Base-by-base conservation (phyloP, 2,888 invertebrate genomes). In the Oscheius sp. region DNA sequence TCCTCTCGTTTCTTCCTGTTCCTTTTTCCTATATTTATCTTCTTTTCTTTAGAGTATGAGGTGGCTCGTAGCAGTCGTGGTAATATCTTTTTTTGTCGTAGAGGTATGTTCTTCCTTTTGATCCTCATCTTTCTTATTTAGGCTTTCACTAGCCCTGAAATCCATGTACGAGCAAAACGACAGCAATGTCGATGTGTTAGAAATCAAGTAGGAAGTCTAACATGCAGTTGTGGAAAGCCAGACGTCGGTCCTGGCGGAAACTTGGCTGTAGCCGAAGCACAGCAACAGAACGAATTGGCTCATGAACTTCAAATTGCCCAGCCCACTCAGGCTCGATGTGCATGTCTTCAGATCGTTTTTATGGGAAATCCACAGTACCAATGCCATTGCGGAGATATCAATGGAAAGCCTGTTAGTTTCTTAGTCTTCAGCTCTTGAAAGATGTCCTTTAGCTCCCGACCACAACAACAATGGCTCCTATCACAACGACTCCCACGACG, bases 291-390 rank as follows among this genome's bases (percentile, higher is more conserved):
- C 30, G 76, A 76, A 24, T 70, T 76, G 12, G 76, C 76, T 1
- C 64, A 72, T 33, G 73, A 76, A 57, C 64, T 76, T 12, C 67
- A 67, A 66, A 72, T 66, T n/a, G 45, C 56, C 1, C 67, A 72
- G 56, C 66, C 71, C 2, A 57, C 68, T 38, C 70, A 70, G 41
- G 70, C 70, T 26, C 61, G 69, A 24, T 80, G 80, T 50, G 77
- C 76, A 17, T 80, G 80, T 65, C 73, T 80, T 38, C 80, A 80
- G 65, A 80, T 80, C 65, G 76, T 80, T 17, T 73, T 80, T 68
- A 68, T 71, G 54, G 78, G 77, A 41, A 67, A 73, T 8, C 80
- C 80, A 24, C 74, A 74, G 24, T 80, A 80, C 67, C 73, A 78
- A n/a, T 80, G 80, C 41, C 74, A 78, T 17, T 80, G 80, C 47